Conservation (phyloP, 2,888 invertebrate species). For the Oasisia sp. region DNA sequence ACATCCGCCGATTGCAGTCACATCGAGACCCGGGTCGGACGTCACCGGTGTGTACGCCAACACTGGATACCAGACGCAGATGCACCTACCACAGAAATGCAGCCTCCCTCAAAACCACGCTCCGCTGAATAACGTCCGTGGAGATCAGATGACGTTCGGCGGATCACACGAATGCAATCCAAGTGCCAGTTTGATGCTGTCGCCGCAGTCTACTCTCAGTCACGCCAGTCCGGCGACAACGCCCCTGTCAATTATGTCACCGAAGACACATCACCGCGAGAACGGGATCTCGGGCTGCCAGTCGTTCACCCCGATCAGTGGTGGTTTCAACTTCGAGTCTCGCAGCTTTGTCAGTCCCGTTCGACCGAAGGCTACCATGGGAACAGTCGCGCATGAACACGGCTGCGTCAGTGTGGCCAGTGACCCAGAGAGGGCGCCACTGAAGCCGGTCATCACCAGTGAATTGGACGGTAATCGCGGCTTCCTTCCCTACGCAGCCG, state of each 20-base stretch:
- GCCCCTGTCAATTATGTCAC: background rate
- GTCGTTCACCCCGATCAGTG: conserved; percentile 7
- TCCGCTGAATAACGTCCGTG: background rate
- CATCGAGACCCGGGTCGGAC: background rate
- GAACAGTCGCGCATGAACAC: background rate
- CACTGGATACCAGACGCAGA: background rate
- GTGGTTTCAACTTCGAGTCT: background rate
- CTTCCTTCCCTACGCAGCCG: background rate
- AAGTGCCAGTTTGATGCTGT: background rate
- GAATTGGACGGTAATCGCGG: background rate
- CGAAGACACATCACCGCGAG: background rate
- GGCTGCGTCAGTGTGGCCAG: background rate
- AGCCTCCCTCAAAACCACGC: background rate
- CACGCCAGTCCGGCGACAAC: background rate
- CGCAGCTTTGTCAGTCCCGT: background rate
- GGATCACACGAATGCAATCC: background rate
- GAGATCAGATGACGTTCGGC: background rate
- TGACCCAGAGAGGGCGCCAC: background rate
- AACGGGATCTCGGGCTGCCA: background rate
- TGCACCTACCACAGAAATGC: background rate
- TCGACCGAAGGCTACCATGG: background rate
- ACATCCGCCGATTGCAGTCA: background rate
- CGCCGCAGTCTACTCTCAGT: background rate
- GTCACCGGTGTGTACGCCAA: background rate
- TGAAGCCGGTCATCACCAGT: background rate